Evolutionary conservation across 2,797 vertebrate species (phyloP).

Genomic region (Ctenosaura bakeri): DNA sequence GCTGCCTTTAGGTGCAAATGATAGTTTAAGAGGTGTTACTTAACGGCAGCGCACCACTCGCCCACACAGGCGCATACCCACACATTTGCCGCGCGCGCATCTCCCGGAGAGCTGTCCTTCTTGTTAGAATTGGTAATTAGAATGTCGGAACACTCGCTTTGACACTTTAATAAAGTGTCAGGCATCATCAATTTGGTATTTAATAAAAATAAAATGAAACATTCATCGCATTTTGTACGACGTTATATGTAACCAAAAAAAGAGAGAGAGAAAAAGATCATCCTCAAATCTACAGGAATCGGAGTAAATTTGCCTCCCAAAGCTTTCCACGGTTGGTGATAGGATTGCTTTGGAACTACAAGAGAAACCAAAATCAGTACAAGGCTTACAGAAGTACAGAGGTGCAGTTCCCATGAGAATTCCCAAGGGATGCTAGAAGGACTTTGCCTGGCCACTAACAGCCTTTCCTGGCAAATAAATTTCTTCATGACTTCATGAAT

Average conservation of each 20-base stretch:
- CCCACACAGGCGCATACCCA: slow-evolving; percentile 78
- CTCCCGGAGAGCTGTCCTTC: slow-evolving; percentile 81
- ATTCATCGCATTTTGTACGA: slow-evolving; percentile 80
- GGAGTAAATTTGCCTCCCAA: not conserved
- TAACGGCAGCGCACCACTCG: slow-evolving; percentile 82
- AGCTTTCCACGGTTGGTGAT: not conserved
- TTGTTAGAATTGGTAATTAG: slow-evolving; percentile 87
- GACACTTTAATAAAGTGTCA: slow-evolving; percentile 87
- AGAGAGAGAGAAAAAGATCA: slow-evolving; percentile 51
- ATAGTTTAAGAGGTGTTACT: slow-evolving; percentile 99
- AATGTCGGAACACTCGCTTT: slow-evolving; percentile 82
- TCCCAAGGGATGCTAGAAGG: too few relatives aligned
- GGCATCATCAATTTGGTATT: slow-evolving; percentile 82
- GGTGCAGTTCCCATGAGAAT: too few relatives aligned
- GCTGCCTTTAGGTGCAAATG: slow-evolving; percentile 98
- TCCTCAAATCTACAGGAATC: slow-evolving; percentile 57
- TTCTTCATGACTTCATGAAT: too few relatives aligned
- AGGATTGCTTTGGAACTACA: not conserved
- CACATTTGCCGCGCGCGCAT: slow-evolving; percentile 74
- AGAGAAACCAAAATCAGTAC: not conserved
- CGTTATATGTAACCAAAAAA: slow-evolving; percentile 45
- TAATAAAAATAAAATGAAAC: slow-evolving; percentile 86
- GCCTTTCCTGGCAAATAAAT: too few relatives aligned
- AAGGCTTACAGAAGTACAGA: not conserved
- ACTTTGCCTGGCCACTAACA: too few relatives aligned